Evolutionary conservation across 2,888 invertebrate genomes (phyloP).

Genomic region (Caenorhabditis afra): DNA sequence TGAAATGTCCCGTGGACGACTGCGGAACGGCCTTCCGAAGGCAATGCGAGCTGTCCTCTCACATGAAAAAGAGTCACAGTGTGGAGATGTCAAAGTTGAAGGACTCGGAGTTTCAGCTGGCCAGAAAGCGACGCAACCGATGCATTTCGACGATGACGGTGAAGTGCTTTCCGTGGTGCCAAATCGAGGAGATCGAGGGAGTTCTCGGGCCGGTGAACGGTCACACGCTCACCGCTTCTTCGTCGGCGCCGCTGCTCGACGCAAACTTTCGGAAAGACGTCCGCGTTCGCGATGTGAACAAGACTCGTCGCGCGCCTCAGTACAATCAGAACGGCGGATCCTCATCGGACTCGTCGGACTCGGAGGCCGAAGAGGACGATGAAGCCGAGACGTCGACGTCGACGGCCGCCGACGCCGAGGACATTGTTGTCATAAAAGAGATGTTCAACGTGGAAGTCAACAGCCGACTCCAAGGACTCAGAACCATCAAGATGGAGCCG

Average conservation of each 20-base stretch:
- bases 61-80: slow-evolving; percentile 42
- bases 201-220: too few relatives aligned
- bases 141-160: slow-evolving; percentile 15
- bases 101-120: slow-evolving; percentile 21
- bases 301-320: slow-evolving; percentile 29
- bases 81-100: slow-evolving; percentile 5
- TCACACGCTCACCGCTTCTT: too few relatives aligned
- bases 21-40: slow-evolving; percentile 19
- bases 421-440: slow-evolving; percentile 9
- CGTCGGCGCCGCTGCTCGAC: too few relatives aligned
- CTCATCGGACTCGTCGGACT: slow-evolving; percentile 30
- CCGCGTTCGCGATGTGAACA: slow-evolving; percentile 23
- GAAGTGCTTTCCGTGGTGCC: slow-evolving; percentile 43
- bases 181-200: too few relatives aligned
- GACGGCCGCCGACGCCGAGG: neutral
- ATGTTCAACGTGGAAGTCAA: slow-evolving; percentile 9
- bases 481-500: neutral
- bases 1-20: slow-evolving; percentile 21
- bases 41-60: slow-evolving; percentile 34
- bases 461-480: neutral
- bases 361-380: slow-evolving; percentile 7
- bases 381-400: neutral
- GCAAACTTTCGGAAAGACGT: slow-evolving; percentile 4
- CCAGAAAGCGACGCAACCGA: slow-evolving; percentile 21
- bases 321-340: slow-evolving; percentile 18